Evolutionary conservation across 2,797 vertebrate species (phyloP).

Genomic region (Sebastes minor): DNA sequence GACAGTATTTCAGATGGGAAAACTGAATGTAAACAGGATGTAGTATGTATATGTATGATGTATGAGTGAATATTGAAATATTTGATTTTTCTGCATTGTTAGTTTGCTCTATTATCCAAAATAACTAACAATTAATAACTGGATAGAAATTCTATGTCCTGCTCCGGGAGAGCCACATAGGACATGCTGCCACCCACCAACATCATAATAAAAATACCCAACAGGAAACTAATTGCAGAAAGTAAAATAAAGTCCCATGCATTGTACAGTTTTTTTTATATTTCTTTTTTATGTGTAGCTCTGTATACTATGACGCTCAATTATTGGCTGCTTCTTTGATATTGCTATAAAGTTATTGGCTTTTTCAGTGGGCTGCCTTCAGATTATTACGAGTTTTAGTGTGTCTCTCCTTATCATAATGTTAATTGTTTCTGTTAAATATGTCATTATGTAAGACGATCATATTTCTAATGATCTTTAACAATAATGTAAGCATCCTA

Average conservation of each 20-base stretch:
- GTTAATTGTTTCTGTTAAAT: background rate
- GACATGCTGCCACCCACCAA: background rate
- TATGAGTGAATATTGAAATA: background rate
- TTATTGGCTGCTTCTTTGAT: background rate
- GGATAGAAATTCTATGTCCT: background rate
- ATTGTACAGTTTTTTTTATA: background rate
- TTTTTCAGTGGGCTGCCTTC: accelerated
- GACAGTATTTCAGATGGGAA: too few relatives aligned
- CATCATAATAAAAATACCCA: background rate
- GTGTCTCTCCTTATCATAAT: background rate
- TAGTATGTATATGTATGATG: too few relatives aligned
- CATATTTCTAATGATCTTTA: too few relatives aligned
- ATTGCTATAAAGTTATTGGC: too few relatives aligned
- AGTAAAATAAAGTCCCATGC: background rate
- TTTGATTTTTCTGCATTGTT: background rate
- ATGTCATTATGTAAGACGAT: too few relatives aligned
- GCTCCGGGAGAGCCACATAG: background rate
- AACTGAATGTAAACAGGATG: too few relatives aligned
- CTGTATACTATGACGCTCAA: too few relatives aligned
- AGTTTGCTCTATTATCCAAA: background rate
- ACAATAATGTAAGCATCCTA: accelerated
- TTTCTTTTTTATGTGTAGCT: background rate
- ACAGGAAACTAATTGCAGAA: background rate
- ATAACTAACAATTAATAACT: background rate
- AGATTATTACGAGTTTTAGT: background rate